Evolutionary conservation across 2,113 vertebrate species (phyloP), one percentile per base, ranked within the genome.

Genomic region (Hemiscyllium ocellatum): DNA sequence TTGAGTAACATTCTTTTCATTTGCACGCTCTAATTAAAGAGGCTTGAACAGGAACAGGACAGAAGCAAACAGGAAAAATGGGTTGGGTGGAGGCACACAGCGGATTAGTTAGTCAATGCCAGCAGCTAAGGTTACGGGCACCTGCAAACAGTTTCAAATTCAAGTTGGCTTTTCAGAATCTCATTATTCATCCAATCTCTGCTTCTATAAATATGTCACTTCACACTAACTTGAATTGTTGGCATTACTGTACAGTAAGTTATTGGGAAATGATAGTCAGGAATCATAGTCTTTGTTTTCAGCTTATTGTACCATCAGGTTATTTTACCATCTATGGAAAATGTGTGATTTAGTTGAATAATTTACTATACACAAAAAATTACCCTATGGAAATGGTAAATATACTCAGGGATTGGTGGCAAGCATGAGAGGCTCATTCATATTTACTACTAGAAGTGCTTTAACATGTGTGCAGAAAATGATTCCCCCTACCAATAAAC

Each of bases 391-490:
- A 89, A 89, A 89, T 89, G 87, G 24, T 29, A 90, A 47, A 33
- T 65, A 33, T 12, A 65, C 24, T 89, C 87, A 61, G 29, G 52
- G 52, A 52, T 65, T 52, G 0, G 87, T 61, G 24, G 15, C 80
- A 61, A 61, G 26, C 15, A 33, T 33, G 52, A 5, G 26, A 19
- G 52, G 52, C 52, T 90, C 87, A 90, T 56, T 4, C 50, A 90
- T 33, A 61, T 61, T 90, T 90, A 33, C 24, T 90, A 90, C 4
- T 61, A 13, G 87, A 61, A 90, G 4, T 56, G 52, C 50, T 89
- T 89, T 89, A 89, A 89, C 86, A 89, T 50, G 7, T 89, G 50
- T 52, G 26, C 87, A 61, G 52, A 90, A 29, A 90, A 90, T 90
- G 87, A 90, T 90, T 61, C 29, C 3, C 29, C 52, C 52, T 52